Percentiles rank a stretch among this genome's conserved stretches.
Evolutionary conservation across 1,140 invertebrate species (phyloP).

Genomic region (Papilio polyxenes): DNA sequence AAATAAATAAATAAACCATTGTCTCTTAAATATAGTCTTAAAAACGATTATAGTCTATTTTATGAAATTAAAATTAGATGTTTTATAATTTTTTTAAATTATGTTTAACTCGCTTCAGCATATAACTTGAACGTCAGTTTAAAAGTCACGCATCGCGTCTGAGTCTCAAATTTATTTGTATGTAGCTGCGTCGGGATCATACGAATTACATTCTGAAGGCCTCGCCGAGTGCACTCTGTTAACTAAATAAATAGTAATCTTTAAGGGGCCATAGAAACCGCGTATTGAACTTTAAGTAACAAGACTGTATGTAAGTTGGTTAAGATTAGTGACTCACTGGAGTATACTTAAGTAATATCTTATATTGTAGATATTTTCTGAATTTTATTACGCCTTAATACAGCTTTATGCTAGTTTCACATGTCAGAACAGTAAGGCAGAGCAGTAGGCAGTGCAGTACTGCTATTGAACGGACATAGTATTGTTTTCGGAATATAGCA

Average conservation of each 20-base stretch:
- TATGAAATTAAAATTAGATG: background rate
- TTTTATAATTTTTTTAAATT: background rate
- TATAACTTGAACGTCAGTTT: slow-evolving; percentile 43
- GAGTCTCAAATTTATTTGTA: slow-evolving; percentile 67
- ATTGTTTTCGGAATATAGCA: too few relatives aligned
- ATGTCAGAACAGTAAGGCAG: too few relatives aligned
- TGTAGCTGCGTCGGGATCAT: slow-evolving; percentile 62
- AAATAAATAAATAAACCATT: too few relatives aligned
- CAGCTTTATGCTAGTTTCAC: too few relatives aligned
- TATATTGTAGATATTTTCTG: background rate
- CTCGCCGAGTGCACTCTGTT: slow-evolving; percentile 32
- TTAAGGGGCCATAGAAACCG: background rate
- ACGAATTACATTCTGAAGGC: slow-evolving; percentile 36
- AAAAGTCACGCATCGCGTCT: slow-evolving; percentile 64
- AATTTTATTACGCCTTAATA: too few relatives aligned
- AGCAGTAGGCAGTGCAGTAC: too few relatives aligned
- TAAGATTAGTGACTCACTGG: background rate
- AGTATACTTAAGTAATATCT: background rate
- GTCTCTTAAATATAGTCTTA: too few relatives aligned
- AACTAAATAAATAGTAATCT: slow-evolving; percentile 30
- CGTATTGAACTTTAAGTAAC: background rate
- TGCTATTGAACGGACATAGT: too few relatives aligned
- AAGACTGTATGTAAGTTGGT: background rate
- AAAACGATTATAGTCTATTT: background rate
- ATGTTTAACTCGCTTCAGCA: slow-evolving; percentile 27